These are phyloP conservation scores for Salminus brasiliensis DNA, from an alignment of 2,113 vertebrate species.

Conservation along the genomic window DNA sequence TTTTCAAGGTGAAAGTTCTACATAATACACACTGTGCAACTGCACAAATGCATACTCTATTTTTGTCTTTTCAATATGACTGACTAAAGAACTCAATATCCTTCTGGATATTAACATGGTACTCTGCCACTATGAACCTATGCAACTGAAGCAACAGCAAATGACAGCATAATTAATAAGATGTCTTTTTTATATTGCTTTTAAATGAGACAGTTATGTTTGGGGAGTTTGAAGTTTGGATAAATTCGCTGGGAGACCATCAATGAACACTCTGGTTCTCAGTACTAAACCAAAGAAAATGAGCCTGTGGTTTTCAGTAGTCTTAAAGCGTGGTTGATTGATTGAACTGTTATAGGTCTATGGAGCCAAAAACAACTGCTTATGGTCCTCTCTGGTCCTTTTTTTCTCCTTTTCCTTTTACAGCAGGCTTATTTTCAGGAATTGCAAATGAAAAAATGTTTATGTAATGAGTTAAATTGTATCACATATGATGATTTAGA, in stretches of 20 bases:
- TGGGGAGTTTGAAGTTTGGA: background rate
- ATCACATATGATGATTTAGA: background rate
- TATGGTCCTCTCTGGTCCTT: conserved; percentile 2
- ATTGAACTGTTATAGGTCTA: background rate
- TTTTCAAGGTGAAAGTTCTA: too few species aligned
- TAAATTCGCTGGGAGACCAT: conserved; percentile 4
- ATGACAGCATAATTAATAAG: background rate
- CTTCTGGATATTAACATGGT: too few species aligned
- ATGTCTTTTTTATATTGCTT: conserved; percentile 24
- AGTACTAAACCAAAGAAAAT: conserved; percentile 7
- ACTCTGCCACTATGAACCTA: background rate
- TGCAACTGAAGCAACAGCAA: background rate
- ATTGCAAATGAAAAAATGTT: background rate
- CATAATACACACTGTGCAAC: too few species aligned
- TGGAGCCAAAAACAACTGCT: conserved; percentile 17
- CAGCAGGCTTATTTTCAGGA: conserved; percentile 13
- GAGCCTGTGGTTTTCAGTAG: conserved; percentile 4
- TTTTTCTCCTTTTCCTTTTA: background rate
- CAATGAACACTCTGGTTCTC: background rate
- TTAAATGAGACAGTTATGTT: conserved; percentile 8
- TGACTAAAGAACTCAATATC: background rate
- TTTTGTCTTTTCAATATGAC: background rate
- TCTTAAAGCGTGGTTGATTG: conserved; percentile 17
- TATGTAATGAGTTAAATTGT: background rate
- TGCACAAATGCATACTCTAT: background rate